Conservation (phyloP, 2,113 vertebrate species). For the Morone saxatilis region DNA sequence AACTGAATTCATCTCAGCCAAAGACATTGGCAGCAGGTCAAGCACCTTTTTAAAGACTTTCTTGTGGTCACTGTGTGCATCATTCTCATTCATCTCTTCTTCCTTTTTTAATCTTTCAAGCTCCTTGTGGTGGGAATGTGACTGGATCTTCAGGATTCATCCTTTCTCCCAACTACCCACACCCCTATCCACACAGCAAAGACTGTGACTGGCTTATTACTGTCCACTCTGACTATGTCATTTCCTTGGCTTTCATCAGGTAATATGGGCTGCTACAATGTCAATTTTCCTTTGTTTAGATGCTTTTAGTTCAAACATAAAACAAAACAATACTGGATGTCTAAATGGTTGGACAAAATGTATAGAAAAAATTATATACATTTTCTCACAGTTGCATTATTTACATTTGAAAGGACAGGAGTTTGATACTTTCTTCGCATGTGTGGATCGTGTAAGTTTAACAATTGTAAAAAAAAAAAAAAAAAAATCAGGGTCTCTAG, state of each 20-base stretch:
- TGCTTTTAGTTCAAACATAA: not conserved
- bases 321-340: not conserved
- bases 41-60: not conserved
- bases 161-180: constrained; percentile 97
- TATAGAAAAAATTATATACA: not conserved
- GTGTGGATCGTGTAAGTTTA: not conserved
- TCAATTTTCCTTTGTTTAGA: not conserved
- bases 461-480: not conserved
- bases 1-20: constrained; percentile 11
- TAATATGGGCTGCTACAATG: constrained; percentile 62
- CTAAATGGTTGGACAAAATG: not conserved
- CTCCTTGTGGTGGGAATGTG: constrained; percentile 98
- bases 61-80: constrained; percentile 4
- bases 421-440: not conserved
- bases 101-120: constrained; percentile 77
- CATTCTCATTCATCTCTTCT: not conserved
- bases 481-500: not conserved
- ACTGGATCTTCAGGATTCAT: constrained; percentile 98
- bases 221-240: constrained; percentile 96
- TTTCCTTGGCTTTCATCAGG: constrained; percentile 99
- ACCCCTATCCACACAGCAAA: constrained; percentile 98
- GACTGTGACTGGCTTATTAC: constrained; percentile 98
- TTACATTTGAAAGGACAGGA: not conserved
- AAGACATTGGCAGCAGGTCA: constrained; percentile 2
- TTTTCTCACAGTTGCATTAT: not conserved